Evolutionary conservation across 1,140 invertebrate species (phyloP), one percentile per base, ranked within the genome.

Genomic region (Drosophila sucinea): DNA sequence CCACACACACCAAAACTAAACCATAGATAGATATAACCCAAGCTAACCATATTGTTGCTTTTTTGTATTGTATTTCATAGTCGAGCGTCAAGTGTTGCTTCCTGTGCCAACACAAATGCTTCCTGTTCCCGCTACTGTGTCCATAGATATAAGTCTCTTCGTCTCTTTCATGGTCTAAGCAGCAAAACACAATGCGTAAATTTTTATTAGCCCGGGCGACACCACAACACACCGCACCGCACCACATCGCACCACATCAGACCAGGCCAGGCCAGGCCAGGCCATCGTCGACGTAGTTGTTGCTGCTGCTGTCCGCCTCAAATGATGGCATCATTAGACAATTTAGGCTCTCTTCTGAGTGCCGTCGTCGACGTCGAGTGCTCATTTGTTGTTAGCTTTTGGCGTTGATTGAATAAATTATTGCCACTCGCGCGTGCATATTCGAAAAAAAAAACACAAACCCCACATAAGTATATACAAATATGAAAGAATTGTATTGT

Each of bases 311-410:
- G 63, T 51, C 54, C 56, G 70, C 65, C 75, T 79, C 69, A 73
- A 81, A 81, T 90, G 85, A 89, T 81, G 85, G 85, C 84, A 89
- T 89, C 84, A 89, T 89, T 89, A 89, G 84, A 90, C 85, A 90
- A 89, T 89, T 89, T 89, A 89, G 84, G 85, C 79, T 77, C 73
- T 77, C 73, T 51, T 51, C 25, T 67, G 73, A 74, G 67, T 77
- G 73, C 73, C 66, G 32, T 75, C 47, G 57, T 51, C 62, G 55
- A 7, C 56, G 66, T 58, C 68, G 75, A 74, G 73, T 75, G 73
- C 70, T 74, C 57, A 60, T 70, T 68, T 72, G 74, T 64, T 77
- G 75, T 69, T 78, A 70, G 66, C 68, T 68, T 72, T 67, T 67
- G 76, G 44, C 83, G 83, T 83, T 87, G 84, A 89, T 89, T 89